Base-by-base conservation (phyloP, 2,113 vertebrate genomes). In the Percopsis transmontana region DNA sequence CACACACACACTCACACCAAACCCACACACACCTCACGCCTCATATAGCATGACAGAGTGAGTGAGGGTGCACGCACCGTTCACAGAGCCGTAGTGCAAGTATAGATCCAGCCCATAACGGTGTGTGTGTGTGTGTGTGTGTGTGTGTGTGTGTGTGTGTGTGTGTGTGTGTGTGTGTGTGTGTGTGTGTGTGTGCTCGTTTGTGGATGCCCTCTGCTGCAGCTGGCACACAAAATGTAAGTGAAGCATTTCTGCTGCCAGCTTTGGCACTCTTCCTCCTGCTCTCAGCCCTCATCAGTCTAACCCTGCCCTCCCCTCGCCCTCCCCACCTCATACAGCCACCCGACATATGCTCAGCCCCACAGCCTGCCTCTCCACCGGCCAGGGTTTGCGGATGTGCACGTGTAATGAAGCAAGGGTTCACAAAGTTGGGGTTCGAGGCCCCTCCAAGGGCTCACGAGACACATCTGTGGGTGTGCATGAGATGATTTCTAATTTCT, bases 191-290 rank as follows among this genome's bases (percentile, higher is more conserved):
- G 18, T 23, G 16, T 16, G 42, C 56, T 15, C 68, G 48, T 61
- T 33, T 9, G 33, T 51, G 21, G 23, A 40, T 39, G 18, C 39
- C 13, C 51, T 63, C 48, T 60, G 61, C 57, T 74, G 66, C 52
- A 62, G 23, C 65, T 83, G 81, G 71, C 80, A 81, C 72, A 50
- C 56, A 77, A 84, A 85, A 64, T 61, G 66, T 84, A 69, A 78
- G 52, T 81, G 44, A 74, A 80, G 78, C 80, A 84, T 74, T 82
- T 89, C 58, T 66, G 58, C 48, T 75, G 78, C 83, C 83, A 86
- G 78, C 66, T 75, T 74, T 83, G 62, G 69, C 62, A 64, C 69
- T 62, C 55, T 80, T 56, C 20, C 71, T 80, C 73, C 66, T 69
- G 67, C 60, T 78, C 74, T 76, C 70, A 59, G 75, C 62, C 70